These are phyloP conservation scores for Cantharis nigra DNA, from an alignment of 2,888 invertebrate species.

Conservation along the genomic window DNA sequence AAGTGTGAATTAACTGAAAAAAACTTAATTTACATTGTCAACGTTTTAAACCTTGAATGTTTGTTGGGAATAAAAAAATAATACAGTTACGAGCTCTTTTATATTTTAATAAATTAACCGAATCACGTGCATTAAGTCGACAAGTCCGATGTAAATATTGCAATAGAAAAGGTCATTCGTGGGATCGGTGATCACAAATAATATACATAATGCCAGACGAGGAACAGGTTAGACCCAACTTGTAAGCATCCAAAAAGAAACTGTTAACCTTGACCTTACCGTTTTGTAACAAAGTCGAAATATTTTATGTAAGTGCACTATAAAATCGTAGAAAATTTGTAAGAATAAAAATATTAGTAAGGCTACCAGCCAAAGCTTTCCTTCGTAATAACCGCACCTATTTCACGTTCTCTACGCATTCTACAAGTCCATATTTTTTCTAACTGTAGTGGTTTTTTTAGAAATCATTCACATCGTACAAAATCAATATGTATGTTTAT, in stretches of 20 bases:
- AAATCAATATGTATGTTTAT: neutral
- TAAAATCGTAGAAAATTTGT: neutral
- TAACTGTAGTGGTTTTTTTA: conserved; percentile 14
- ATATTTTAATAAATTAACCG: neutral
- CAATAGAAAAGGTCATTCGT: neutral
- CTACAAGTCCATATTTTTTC: conserved; percentile 15
- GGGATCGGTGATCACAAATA: neutral
- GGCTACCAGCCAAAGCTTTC: neutral
- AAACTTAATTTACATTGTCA: neutral
- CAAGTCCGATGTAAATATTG: neutral
- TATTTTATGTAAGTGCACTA: neutral
- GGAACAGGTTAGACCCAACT: conserved; percentile 23
- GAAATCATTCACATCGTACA: neutral
- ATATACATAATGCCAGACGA: conserved; percentile 3
- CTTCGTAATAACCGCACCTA: conserved; percentile 15
- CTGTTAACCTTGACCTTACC: neutral
- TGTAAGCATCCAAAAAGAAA: neutral
- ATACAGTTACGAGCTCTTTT: neutral
- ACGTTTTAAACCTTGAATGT: neutral
- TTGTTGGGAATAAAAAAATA: neutral
- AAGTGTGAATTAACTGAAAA: neutral
- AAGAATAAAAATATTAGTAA: neutral
- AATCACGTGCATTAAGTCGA: neutral
- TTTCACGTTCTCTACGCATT: conserved; percentile 23
- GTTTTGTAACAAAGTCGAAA: neutral